These are phyloP conservation scores for Callyntrura guangdongensis DNA, from an alignment of 2,888 invertebrate genomes.

Conservation along the genomic window DNA sequence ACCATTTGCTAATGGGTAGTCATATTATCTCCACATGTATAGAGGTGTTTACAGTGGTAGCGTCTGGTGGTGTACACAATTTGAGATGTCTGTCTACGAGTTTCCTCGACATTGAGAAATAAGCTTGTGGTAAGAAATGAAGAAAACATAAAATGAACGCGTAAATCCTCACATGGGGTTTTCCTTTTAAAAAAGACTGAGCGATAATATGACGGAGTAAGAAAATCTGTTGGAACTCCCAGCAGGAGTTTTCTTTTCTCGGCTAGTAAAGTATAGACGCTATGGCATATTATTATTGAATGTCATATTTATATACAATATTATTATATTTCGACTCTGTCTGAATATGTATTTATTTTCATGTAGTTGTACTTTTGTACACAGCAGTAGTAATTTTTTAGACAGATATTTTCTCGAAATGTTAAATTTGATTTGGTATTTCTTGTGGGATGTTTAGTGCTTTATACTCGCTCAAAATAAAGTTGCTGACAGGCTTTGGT, in stretches of 20 bases:
- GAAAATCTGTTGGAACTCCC: conserved; percentile 48
- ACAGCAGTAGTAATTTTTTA: conserved; percentile 14
- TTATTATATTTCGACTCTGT: not conserved
- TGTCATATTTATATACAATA: conserved; percentile 7
- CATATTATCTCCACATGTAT: not conserved
- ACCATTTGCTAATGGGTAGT: not conserved
- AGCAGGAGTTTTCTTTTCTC: conserved; percentile 50
- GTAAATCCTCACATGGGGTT: not conserved
- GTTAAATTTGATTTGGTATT: conserved; percentile 33
- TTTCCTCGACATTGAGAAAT: conserved; percentile 50
- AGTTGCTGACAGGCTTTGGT: conserved; percentile 64
- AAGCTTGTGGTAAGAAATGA: not conserved
- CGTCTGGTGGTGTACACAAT: not conserved
- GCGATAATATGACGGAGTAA: not conserved
- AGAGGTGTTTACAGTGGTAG: not conserved
- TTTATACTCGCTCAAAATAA: not conserved
- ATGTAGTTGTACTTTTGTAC: not conserved
- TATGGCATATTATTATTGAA: not conserved
- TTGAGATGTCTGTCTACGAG: not conserved
- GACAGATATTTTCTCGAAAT: conserved; percentile 26
- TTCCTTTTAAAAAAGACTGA: not conserved
- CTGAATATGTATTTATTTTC: conserved; percentile 21
- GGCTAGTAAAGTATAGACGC: not conserved
- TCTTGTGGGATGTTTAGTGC: not conserved
- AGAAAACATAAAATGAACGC: not conserved